Base-by-base conservation (phyloP, 1,140 invertebrate species). In the Cardiocondyla obscurior region DNA sequence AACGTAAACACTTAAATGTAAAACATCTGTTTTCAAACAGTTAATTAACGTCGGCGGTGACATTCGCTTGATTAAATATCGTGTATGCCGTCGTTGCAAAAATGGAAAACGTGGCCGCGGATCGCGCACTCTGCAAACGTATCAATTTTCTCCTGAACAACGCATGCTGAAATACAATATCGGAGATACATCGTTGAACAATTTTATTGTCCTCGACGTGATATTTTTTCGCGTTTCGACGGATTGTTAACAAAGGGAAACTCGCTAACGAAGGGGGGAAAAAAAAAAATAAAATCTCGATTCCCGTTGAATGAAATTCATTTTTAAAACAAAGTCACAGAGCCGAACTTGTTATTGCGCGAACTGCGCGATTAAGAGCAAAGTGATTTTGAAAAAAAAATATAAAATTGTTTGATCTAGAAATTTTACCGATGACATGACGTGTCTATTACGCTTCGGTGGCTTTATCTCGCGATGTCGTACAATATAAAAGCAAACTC, bases 361-460 rank as follows among this genome's bases (percentile, higher is more conserved):
- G n/a, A n/a, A 57, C 28, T 22, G 25, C 10, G 19, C 10, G 25
- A 70, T 25, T 30, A 4, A 14, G n/a, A 44, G 28, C 12, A 3
- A 19, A 5, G 8, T 12, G 16, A 51, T 25, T 55, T n/a, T n/a
- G n/a, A n/a, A n/a, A n/a, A 2, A 72, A 16, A 5, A 42, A 3
- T 16, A 58, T 10, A 1, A 3, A 44, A 33, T 55, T 22, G 10
- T 79, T 30, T 22, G 30, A 69, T 79, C 6, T 28, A 30, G 16
- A 77, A 51, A 53, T 77, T 39, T 77, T 12, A 4, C 64, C 30
- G 19, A 12, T 49, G 36, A 4, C 0, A 8, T 16, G 39, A 79
- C 22, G 10, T 53, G 14, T 44, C 14, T n/a, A 69, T 44, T 10
- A 79, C 36, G 74, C 74, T 79, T 36, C 74, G 49, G 22, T 69